Base-by-base conservation (phyloP, 2,888 invertebrate species). In the Lycocerus yunnanus region DNA sequence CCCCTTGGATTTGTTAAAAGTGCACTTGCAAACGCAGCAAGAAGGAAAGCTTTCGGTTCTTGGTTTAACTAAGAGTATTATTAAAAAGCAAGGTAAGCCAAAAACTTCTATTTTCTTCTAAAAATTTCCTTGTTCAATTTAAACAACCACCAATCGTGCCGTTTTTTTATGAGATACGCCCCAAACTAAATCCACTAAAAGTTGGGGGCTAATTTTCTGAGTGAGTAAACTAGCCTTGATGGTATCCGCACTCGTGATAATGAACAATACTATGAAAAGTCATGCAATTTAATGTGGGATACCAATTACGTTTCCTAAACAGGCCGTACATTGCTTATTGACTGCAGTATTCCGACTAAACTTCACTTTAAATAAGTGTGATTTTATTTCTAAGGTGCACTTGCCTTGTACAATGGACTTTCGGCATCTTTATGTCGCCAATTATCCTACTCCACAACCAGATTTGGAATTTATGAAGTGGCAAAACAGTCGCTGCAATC, bases 21-120 rank as follows among this genome's bases (percentile, higher is more conserved):
- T 98, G 78, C 97, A 97, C 86, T 90, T 99, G 84, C 99, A 99
- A 89, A 99, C 99, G 1, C 98, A 99, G 86, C 96, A 96, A 85
- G 93, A 94, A 83, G 94, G 93, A 77, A 95, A 94, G 85, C 84
- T 95, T 70, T 93, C 95, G 0, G 89, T 96, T 79, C 81, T 92
- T 2, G 89, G 91, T 81, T 89, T 97, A 80, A 94, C 95, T 14
- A 88, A 90, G 14, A 92, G 92, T 68, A 94, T 99, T 78, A 87
- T 97, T 43, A 92, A 91, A 85, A 92, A 92, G 81, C 94, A 99
- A 89, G 99, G 93, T 89, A 86, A n/a, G 43, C n/a, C n/a, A 6
- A n/a, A 43, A 43, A 27, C 13, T 27, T 11, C 27, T 11, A 27
- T 4, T 43, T 43, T 27, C 27, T 5, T n/a, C n/a, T n/a, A n/a